Evolutionary conservation across 2,888 invertebrate species (phyloP), one percentile per base, ranked within the genome.

Genomic region (Zonitis immaculata): DNA sequence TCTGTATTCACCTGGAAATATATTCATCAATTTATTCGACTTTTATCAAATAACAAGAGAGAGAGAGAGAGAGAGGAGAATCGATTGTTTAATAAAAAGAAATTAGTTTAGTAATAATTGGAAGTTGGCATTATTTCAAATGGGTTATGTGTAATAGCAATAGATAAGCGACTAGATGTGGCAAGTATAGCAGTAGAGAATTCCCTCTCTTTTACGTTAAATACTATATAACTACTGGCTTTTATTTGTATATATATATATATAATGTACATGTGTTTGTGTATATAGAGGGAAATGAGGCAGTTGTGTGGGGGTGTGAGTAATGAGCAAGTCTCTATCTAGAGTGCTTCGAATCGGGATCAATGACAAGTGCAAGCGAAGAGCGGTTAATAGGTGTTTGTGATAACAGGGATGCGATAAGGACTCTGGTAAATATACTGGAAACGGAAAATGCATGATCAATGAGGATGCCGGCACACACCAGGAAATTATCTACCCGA

Each of bases 381-480:
- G 69, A 70, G 69, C 71, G 71, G 71, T 71, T 71, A 71, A 71
- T 71, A 71, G 71, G 71, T 71, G 69, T 69, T 70, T 69, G 69
- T 69, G 75, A 75, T 75, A 75, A 75, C 74, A 67, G 71, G 71
- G 69, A 68, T 65, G 69, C 73, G 75, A 75, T 75, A 75, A 74
- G 69, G 66, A 64, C 68, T 67, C 64, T 67, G 70, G 68, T 73
- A 74, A 74, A 75, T 75, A 75, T 74, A 74, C 74, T 75, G 73
- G 73, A 75, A 75, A 72, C 73, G 75, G 75, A 75, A 75, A 74
- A 74, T 75, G 72, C 68, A 75, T 74, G 75, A 75, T 75, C 75
- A 75, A 74, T 74, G 74, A 69, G 71, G 69, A 73, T 66, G 69
- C 67, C 67, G 67, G 66, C 65, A 69, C 65, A 68, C 65, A 66